A percentile compares a stretch with the other conserved stretches of the same genome.
phyloP scores from a whole-genome alignment of 2,797 vertebrate species.

The Mastacembelus armatus region DNA sequence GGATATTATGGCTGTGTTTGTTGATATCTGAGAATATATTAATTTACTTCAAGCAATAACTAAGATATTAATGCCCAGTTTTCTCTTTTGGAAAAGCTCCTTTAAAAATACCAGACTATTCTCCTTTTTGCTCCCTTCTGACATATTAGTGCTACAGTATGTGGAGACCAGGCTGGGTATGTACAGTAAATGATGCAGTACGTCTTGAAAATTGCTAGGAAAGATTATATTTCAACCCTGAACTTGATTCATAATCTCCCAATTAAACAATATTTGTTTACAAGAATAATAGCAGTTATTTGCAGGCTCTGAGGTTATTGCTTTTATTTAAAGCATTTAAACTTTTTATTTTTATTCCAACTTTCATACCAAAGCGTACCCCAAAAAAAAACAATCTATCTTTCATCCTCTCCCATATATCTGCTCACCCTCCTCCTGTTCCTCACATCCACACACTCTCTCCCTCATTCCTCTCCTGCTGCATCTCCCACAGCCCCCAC shows the following conservation, averaged over 20 bases:
- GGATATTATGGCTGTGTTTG: slow-evolving; percentile 2
- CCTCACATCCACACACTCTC: slow-evolving; percentile 66
- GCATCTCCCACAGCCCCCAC: slow-evolving; percentile 64
- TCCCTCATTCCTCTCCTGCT: slow-evolving; percentile 84
- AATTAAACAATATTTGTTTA: neutral
- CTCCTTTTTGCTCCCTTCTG: neutral
- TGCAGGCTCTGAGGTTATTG: neutral
- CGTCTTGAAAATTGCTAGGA: slow-evolving; percentile 18
- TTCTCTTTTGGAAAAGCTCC: neutral
- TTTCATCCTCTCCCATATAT: slow-evolving; percentile 42
- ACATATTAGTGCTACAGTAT: neutral
- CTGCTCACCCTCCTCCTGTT: slow-evolving; percentile 60
- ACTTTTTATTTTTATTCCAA: slow-evolving; percentile 47
- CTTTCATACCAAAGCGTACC: slow-evolving; percentile 50
- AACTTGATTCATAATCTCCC: slow-evolving; percentile 4
- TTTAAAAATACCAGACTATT: neutral
- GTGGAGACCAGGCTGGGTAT: neutral
- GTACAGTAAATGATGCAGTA: slow-evolving; percentile 35
- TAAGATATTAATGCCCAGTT: neutral
- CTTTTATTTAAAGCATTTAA: slow-evolving; percentile 46
- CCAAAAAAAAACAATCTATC: slow-evolving; percentile 60
- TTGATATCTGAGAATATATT: slow-evolving; percentile 14
- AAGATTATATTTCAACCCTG: slow-evolving; percentile 36
- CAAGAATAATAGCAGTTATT: neutral
- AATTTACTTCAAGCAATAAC: slow-evolving; percentile 15